A percentile compares a stretch with the other conserved stretches of the same genome.
phyloP scores from a whole-genome alignment of 2,888 invertebrate genomes.

The Leucophenga maculata region DNA sequence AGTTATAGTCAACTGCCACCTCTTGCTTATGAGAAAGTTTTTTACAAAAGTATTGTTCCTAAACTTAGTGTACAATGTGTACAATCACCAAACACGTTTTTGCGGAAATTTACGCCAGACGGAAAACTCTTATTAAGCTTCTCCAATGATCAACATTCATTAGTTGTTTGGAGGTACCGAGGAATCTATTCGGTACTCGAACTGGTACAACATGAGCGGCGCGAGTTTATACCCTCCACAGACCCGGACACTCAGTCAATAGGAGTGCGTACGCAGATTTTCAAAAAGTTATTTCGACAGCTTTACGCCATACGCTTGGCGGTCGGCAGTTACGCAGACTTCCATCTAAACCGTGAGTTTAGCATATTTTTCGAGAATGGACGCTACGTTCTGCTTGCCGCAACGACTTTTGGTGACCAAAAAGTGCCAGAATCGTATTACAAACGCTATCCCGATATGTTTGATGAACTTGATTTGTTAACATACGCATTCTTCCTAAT shows the following conservation, averaged over 20 bases:
- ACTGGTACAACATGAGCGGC: constrained; percentile 78
- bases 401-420: constrained; percentile 86
- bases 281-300: constrained; percentile 77
- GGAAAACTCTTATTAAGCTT: constrained; percentile 91
- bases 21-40: constrained; percentile 74
- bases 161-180: constrained; percentile 91
- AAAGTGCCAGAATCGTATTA: constrained; percentile 88
- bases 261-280: constrained; percentile 85
- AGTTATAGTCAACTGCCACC: constrained; percentile 42
- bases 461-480: constrained; percentile 81
- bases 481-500: constrained; percentile 92
- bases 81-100: constrained; percentile 93
- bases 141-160: constrained; percentile 89
- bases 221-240: constrained; percentile 75
- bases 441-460: constrained; percentile 89
- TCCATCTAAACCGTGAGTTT: constrained; percentile 92
- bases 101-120: constrained; percentile 96
- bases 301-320: constrained; percentile 49
- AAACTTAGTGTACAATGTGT: constrained; percentile 83
- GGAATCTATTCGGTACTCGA: constrained; percentile 86
- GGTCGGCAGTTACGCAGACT: constrained; percentile 45
- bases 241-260: constrained; percentile 72
- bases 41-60: constrained; percentile 94
- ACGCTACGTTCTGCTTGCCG: constrained; percentile 88
- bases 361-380: constrained; percentile 95